Conservation (phyloP, 2,113 vertebrate species). For the Pelecanoides urinatrix region DNA sequence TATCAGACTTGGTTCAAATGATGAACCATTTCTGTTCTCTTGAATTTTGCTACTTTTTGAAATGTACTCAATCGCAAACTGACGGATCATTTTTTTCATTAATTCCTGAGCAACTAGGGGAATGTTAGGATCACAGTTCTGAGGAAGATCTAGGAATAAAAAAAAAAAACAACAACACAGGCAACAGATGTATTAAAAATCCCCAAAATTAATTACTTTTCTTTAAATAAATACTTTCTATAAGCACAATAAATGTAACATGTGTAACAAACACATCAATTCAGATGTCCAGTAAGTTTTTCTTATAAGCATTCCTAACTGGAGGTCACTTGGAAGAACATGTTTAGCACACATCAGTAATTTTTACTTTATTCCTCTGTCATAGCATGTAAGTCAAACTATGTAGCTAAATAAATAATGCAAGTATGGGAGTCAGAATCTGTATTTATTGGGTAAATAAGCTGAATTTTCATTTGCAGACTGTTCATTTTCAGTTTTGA, state of each 20-base stretch:
- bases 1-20: slow-evolving; percentile 78
- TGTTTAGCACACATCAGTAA: background rate
- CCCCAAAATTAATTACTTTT: background rate
- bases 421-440: background rate
- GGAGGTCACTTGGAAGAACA: background rate
- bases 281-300: background rate
- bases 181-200: background rate
- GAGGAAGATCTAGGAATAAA: slow-evolving; percentile 85
- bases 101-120: slow-evolving; percentile 97
- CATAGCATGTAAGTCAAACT: background rate
- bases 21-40: slow-evolving; percentile 84
- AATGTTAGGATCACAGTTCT: slow-evolving; percentile 95
- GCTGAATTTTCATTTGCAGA: background rate
- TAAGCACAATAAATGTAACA: background rate
- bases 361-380: background rate
- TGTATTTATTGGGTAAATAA: background rate
- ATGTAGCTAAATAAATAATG: background rate
- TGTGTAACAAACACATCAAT: background rate
- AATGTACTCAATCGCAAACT: slow-evolving; percentile 97
- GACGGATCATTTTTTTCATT: slow-evolving; percentile 99
- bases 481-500: background rate
- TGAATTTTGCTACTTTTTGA: slow-evolving; percentile 92
- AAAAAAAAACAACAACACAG: slow-evolving; percentile 59
- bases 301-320: background rate
- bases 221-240: background rate